Evolutionary conservation across 1,140 invertebrate genomes (phyloP), one percentile per base, ranked within the genome.

Genomic region (Neodiprion lecontei): DNA sequence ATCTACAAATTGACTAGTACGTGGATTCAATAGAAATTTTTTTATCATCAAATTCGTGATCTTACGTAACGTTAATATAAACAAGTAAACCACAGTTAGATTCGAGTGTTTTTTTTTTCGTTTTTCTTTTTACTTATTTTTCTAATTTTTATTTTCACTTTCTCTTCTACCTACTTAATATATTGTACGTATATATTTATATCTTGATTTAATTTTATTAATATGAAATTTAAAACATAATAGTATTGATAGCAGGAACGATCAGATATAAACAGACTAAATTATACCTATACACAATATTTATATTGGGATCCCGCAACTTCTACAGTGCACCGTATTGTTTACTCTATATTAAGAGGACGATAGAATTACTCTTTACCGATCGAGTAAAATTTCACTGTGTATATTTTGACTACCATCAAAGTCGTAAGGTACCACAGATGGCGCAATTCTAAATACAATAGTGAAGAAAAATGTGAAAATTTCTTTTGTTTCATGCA

Each of bases 1-100:
- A 61, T 61, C 53, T 61, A 61, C 53, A 61, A 61, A 61, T 61
- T 61, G 53, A 61, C 53, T 61, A 61, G 53, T 61, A 61, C 53
- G 53, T 61, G 11, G n/a, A 61, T 61, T 61, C 53, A 61, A 61
- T 61, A 61, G 9, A 61, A 61, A 61, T 8, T 8, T 8, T 17
- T 7, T 61, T 61, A 61, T 40, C n/a, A 9, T 61, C 9, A 61
- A 14, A 61, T 14, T 61, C 53, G n/a, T 61, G 53, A 61, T 17
- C 9, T 61, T 61, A 61, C 53, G 53, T 61, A 61, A 61, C 53
- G 53, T 61, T 17, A 61, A 61, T 61, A 61, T 61, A 61, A 61
- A 61, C 53, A 61, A 61, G n/a, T 9, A 61, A 61, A 61, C 11
- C 53, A 61, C 53, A 61, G 53, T 1, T 61, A 61, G 11, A 61